Conservation (phyloP, 2,888 invertebrate species). For the Hetaerina titia region DNA sequence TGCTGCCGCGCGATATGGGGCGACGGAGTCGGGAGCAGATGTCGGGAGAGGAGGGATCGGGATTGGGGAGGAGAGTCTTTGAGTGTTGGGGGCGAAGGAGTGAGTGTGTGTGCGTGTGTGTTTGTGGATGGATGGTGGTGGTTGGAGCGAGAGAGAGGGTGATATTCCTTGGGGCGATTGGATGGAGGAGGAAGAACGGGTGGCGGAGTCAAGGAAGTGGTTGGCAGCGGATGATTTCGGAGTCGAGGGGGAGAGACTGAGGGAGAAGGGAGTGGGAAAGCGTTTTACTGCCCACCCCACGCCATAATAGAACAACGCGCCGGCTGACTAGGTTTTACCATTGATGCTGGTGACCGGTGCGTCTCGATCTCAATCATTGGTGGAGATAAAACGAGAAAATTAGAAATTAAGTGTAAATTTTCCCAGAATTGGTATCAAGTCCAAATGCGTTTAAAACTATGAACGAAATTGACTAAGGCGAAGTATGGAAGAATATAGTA, state of each 20-base stretch:
- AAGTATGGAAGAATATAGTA: too few relatives aligned
- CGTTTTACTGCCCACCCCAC: not conserved
- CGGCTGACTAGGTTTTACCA: too few relatives aligned
- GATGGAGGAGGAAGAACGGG: not conserved
- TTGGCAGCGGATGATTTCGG: not conserved
- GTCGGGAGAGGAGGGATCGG: not conserved
- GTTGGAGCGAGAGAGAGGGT: not conserved
- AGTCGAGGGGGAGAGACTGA: not conserved
- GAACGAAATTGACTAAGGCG: too few relatives aligned
- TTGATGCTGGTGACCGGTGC: too few relatives aligned
- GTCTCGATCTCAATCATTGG: too few relatives aligned
- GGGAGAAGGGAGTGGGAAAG: not conserved
- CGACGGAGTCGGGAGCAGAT: constrained; percentile 48
- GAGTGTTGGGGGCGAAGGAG: too few relatives aligned
- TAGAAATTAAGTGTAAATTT: too few relatives aligned
- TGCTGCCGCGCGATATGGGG: constrained; percentile 4
- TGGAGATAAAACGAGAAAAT: too few relatives aligned
- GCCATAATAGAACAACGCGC: too few relatives aligned
- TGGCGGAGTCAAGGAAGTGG: not conserved
- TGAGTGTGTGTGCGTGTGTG: not conserved
- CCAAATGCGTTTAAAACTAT: too few relatives aligned
- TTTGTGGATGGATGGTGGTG: too few relatives aligned
- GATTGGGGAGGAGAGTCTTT: not conserved
- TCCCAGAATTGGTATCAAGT: too few relatives aligned
- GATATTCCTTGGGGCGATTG: not conserved